These are phyloP conservation scores for Apeltes quadracus DNA, from an alignment of 2,113 vertebrate genomes.

Conservation along the genomic window DNA sequence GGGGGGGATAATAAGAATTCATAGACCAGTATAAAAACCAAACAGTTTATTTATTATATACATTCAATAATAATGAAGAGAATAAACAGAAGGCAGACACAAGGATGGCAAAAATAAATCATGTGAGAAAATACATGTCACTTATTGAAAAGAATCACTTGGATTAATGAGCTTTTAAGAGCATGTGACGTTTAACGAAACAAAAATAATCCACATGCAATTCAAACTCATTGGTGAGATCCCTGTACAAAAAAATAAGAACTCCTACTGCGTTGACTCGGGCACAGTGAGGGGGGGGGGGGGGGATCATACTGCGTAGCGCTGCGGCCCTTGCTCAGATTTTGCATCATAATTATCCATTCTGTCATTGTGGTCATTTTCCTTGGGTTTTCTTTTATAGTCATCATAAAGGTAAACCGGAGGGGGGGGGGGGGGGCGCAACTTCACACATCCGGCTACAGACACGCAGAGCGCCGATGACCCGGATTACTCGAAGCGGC, in stretches of 20 bases:
- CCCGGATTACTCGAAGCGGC: conserved; percentile 31
- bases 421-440: conserved; percentile 1
- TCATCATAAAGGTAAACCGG: conserved; percentile 33
- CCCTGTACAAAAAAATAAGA: conserved; percentile 59
- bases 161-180: conserved; percentile 64
- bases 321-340: background rate
- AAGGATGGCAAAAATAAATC: conserved; percentile 75
- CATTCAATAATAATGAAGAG: conserved; percentile 81
- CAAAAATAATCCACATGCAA: conserved; percentile 71
- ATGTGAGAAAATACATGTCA: conserved; percentile 74
- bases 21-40: conserved; percentile 75
- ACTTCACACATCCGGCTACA: conserved; percentile 36
- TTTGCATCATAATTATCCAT: background rate
- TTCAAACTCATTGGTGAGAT: conserved; percentile 65
- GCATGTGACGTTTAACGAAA: conserved; percentile 58
- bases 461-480: conserved; percentile 36
- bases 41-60: conserved; percentile 84
- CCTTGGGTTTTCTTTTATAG: background rate
- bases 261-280: conserved; percentile 58
- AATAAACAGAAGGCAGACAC: conserved; percentile 77
- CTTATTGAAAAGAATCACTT: conserved; percentile 65
- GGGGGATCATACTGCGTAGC: background rate
- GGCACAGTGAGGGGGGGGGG: conserved; percentile 44
- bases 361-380: background rate
- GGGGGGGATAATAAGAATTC: conserved; percentile 33